A percentile compares a stretch with the other conserved stretches of the same genome.
These are phyloP conservation scores for Caenorhabditis panamensis DNA, from an alignment of 2,888 invertebrate species.

Conservation along the genomic window DNA sequence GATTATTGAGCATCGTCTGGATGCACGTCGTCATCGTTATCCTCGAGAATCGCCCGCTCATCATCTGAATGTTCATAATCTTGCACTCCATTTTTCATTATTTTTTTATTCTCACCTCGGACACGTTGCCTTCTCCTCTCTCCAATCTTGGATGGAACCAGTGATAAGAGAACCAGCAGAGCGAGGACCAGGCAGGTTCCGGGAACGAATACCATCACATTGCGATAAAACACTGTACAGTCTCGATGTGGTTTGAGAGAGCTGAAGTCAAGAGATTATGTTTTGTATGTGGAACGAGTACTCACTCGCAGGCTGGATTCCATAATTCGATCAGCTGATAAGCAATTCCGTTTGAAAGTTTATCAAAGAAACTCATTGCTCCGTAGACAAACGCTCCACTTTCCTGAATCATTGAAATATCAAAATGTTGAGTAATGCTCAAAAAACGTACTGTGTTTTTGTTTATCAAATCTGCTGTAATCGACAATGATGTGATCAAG, in stretches of 20 bases:
- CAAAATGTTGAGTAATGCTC: background rate
- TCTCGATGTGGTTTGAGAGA: conserved; percentile 61
- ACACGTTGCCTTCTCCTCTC: conserved; percentile 52
- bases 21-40: conserved; percentile 29
- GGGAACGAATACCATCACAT: conserved; percentile 77
- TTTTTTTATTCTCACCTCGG: background rate
- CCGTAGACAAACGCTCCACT: conserved; percentile 94
- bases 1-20: conserved; percentile 18
- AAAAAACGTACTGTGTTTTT: conserved; percentile 85
- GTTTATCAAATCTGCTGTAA: conserved; percentile 92
- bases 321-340: conserved; percentile 90
- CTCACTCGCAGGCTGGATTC: conserved; percentile 83
- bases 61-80: conserved; percentile 59
- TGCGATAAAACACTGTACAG: conserved; percentile 75
- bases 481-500: conserved; percentile 90
- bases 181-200: conserved; percentile 73
- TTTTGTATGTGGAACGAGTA: conserved; percentile 22
- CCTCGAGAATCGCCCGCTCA: conserved; percentile 46
- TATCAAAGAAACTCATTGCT: conserved; percentile 93
- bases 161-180: conserved; percentile 70
- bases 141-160: conserved; percentile 71
- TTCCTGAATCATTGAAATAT: conserved; percentile 83
- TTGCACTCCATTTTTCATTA: background rate
- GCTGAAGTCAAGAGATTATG: conserved; percentile 58
- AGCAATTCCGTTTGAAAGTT: conserved; percentile 91